phyloP scores from a whole-genome alignment of 2,797 vertebrate genomes.

The Clarias platycephalus region DNA sequence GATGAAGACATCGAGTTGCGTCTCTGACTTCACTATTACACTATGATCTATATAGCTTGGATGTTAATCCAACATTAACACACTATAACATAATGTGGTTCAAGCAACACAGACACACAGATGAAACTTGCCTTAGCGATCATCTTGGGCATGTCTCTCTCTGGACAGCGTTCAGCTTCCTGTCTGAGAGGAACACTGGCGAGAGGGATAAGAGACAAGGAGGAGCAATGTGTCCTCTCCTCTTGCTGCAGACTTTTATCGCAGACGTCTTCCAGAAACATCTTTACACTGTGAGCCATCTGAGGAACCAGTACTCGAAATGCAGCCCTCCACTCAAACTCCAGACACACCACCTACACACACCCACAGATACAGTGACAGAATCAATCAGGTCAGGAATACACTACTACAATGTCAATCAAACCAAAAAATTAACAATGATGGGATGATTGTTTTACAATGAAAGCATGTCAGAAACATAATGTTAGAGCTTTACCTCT shows the following conservation, averaged over 20 bases:
- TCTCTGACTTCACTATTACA: neutral
- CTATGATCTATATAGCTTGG: neutral
- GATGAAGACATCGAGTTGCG: neutral
- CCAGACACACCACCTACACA: constrained; percentile 72
- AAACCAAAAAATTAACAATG: neutral
- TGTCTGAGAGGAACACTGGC: constrained; percentile 65
- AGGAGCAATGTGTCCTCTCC: constrained; percentile 71
- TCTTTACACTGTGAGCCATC: constrained; percentile 82
- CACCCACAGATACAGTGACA: constrained; percentile 18
- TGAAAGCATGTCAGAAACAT: neutral
- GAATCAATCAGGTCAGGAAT: neutral
- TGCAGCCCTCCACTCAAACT: constrained; percentile 88
- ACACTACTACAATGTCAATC: neutral
- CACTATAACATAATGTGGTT: too few relatives aligned
- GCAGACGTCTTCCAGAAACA: constrained; percentile 82
- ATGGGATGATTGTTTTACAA: neutral
- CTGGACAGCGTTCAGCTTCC: constrained; percentile 67
- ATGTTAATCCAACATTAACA: neutral
- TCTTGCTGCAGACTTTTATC: constrained; percentile 82
- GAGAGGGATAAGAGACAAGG: constrained; percentile 63
- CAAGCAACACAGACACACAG: neutral
- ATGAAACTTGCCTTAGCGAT: constrained; percentile 82
- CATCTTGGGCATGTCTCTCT: constrained; percentile 82
- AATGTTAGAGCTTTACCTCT: neutral
- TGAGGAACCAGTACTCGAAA: constrained; percentile 82